Evolutionary conservation across 1,140 invertebrate genomes (phyloP), one percentile per base, ranked within the genome.

Genomic region (Diachasma alloeum): DNA sequence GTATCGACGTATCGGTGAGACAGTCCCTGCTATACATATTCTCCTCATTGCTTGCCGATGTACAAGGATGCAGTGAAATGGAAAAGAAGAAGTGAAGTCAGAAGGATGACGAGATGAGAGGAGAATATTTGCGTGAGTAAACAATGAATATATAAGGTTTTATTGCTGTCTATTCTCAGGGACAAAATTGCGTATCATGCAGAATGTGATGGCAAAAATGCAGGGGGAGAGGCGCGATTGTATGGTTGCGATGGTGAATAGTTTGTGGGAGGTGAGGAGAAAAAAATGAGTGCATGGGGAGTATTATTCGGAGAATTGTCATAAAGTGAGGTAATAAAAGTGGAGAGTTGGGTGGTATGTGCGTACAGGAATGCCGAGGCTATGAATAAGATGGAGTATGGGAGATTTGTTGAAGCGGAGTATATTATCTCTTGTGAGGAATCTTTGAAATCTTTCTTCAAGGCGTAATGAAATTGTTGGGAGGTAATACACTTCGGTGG

Each of bases 1-100:
- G 8, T 63, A 63, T 63, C 59, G 59, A 63, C 59, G 59, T 63
- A 63, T 63, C 59, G 59, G 24, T 63, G 19, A 63, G 59, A 63
- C 59, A 31, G 59, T 24, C 5, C 13, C 10, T 31, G 1, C 59
- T 63, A 63, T 63, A 26, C 59, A 63, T 63, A 26, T 63, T 63
- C 59, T 19, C 53, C 17, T 63, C 59, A 31, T 63, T 63, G 59
- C 22, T 22, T 59, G 22, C 8, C n/a, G 17, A 59, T 63, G 24
- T 26, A 31, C 26, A 63, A 26, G 24, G 24, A 26, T 63, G 1
- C 24, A 26, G 24, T 63, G 19, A 63, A 26, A 63, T 24, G 24
- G 59, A 31, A 63, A 63, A 63, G 59, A 63, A 59, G 53, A 22
- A 31, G 31, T 31, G 31, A 31, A 24, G 24, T 63, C 22, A 63